These are phyloP conservation scores for Gymnocephalus cernua DNA, from an alignment of 2,113 vertebrate genomes.

Conservation along the genomic window DNA sequence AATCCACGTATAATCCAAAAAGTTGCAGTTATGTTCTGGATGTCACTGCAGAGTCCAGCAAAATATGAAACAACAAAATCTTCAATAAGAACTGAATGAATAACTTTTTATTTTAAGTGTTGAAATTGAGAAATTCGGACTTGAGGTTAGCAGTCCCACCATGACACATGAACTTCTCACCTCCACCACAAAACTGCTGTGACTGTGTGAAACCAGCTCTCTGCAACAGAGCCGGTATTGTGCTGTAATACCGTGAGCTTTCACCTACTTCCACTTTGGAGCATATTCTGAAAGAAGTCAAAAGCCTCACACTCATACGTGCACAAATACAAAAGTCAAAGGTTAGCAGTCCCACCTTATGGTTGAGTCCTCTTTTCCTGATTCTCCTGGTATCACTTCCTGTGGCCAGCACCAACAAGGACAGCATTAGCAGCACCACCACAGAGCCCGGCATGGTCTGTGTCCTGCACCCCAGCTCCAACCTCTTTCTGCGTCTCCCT, in stretches of 20 bases:
- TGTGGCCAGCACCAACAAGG: constrained; percentile 77
- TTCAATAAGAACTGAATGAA: too few relatives aligned
- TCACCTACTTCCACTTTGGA: constrained; percentile 38
- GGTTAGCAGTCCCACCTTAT: constrained; percentile 78
- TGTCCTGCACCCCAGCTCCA: constrained; percentile 45
- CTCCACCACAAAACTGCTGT: constrained; percentile 44
- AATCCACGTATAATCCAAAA: background rate
- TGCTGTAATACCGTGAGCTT: constrained; percentile 39
- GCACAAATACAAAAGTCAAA: constrained; percentile 1
- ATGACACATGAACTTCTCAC: too few relatives aligned
- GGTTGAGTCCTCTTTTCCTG: constrained; percentile 83
- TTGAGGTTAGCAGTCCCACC: too few relatives aligned
- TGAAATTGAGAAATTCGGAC: too few relatives aligned
- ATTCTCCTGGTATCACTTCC: constrained; percentile 78
- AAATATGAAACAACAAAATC: too few relatives aligned
- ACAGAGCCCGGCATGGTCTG: constrained; percentile 74
- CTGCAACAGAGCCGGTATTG: constrained; percentile 45
- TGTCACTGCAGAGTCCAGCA: background rate
- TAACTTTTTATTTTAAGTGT: too few relatives aligned
- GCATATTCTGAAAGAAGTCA: background rate
- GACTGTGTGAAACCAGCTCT: constrained; percentile 45
- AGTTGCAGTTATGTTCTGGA: background rate
- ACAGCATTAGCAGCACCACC: constrained; percentile 68
- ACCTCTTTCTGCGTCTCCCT: constrained; percentile 23
- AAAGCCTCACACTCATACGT: background rate